Evolutionary conservation across 2,888 invertebrate genomes (phyloP).

Genomic region (Watsonalla cultraria): DNA sequence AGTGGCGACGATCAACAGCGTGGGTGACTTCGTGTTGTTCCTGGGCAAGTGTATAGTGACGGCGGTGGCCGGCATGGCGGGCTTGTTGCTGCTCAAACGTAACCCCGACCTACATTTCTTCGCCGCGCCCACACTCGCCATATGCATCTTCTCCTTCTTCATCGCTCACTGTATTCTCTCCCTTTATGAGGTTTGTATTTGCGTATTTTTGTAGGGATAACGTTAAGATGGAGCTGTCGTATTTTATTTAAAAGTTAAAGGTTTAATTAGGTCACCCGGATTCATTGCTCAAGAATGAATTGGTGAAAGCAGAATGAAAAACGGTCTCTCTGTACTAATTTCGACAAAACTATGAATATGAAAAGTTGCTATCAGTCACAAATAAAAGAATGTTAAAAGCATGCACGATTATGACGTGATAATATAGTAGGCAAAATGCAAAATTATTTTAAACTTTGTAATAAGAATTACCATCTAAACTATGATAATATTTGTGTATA

Average conservation of each 20-base stretch:
- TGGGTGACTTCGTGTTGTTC: slow-evolving; percentile 95
- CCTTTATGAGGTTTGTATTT: slow-evolving; percentile 89
- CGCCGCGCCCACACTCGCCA: slow-evolving; percentile 90
- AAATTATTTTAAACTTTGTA: too few relatives aligned
- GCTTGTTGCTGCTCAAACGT: slow-evolving; percentile 86
- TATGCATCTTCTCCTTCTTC: slow-evolving; percentile 92
- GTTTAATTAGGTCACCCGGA: neutral
- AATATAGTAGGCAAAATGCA: too few relatives aligned
- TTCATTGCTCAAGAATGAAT: neutral
- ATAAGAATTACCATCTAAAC: neutral
- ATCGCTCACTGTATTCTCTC: slow-evolving; percentile 96
- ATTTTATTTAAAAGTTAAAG: neutral
- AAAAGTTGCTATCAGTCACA: too few relatives aligned
- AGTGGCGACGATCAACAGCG: slow-evolving; percentile 94
- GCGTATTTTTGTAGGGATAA: too few relatives aligned
- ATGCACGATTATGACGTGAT: too few relatives aligned
- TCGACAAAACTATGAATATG: too few relatives aligned
- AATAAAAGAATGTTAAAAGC: too few relatives aligned
- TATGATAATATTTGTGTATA: slow-evolving; percentile 42
- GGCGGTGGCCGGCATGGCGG: slow-evolving; percentile 86
- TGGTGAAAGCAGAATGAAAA: too few relatives aligned
- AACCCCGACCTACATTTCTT: slow-evolving; percentile 88
- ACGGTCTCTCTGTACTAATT: too few relatives aligned
- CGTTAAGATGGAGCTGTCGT: too few relatives aligned
- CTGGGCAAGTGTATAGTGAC: slow-evolving; percentile 90